Base-by-base conservation (phyloP, 2,888 invertebrate species). In the Seira sanloemensis region DNA sequence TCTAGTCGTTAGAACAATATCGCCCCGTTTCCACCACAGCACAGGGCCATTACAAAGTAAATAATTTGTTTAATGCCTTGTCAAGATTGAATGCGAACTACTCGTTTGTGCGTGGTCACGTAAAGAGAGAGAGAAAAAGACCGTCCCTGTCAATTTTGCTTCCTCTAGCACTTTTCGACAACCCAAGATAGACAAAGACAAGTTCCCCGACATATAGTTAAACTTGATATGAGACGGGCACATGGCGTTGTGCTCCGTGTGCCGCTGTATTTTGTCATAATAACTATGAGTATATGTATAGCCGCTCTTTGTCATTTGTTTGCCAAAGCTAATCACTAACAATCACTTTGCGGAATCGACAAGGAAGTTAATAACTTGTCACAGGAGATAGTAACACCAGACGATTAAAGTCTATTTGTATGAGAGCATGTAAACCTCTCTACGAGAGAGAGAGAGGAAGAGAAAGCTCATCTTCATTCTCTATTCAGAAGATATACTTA, bases 251-350 rank as follows among this genome's bases (percentile, higher is more conserved):
- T n/a, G n/a, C n/a, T n/a, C n/a, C n/a, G n/a, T n/a, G n/a, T n/a
- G n/a, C n/a, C n/a, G n/a, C n/a, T n/a, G n/a, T n/a, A n/a, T n/a
- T n/a, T n/a, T n/a, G n/a, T n/a, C n/a, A n/a, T n/a, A n/a, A n/a
- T n/a, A n/a, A n/a, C n/a, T n/a, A n/a, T n/a, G n/a, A n/a, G n/a
- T n/a, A n/a, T n/a, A n/a, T n/a, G n/a, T n/a, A n/a, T n/a, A n/a
- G n/a, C n/a, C n/a, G n/a, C n/a, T n/a, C n/a, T n/a, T 77, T 77
- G 77, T 77, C 82, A 83, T 83, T 83, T 73, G 74, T 67, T 84
- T 78, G 62, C 65, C 74, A 66, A 84, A 84, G 78, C 78, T 84
- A 84, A 84, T 84, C 78, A 78, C 84, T 74, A 78, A 78, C 78
- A 84, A 78, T 78, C 78, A 84, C 71, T 78, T 74, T 74, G 54